Base-by-base conservation (phyloP, 1,140 invertebrate species). In the Conopomorpha cramerella region DNA sequence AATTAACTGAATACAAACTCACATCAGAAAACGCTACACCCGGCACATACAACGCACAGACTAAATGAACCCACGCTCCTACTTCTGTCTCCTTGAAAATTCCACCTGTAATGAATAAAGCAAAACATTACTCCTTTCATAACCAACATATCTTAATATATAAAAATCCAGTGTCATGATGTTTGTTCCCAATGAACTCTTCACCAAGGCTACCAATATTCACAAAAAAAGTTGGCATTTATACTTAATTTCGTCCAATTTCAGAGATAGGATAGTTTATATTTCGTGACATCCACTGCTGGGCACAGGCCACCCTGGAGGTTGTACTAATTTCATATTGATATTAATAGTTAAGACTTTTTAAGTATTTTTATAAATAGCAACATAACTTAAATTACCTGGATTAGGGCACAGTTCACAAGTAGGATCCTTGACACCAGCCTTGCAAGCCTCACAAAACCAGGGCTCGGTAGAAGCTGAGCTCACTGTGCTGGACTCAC, bases 361-460 rank as follows among this genome's bases (percentile, higher is more conserved):
- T 17, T 33, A 30, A 12, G 2, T 35, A 8, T n/a, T 34, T n/a
- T 31, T 26, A 2, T 17, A 32, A 32, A 32, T 3, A 32, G 18
- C 8, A 2, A 19, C 12, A 16, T 14, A n/a, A n/a, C n/a, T 17
- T 37, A 31, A 47, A 45, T 55, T 59, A 84, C 85, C 85, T 59
- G 81, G 81, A 65, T 90, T 90, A 2, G 93, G 92, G 62, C 93
- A 96, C 4, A 96, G 71, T 74, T 95, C 92, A 67, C 93, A 95
- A 11, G 81, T 83, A 0, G 95, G 93, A 72, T 91, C 88, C 16
- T 83, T 86, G 6, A 92, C 84, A 1, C 93, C 93, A 26, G 93
- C 93, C 57, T 93, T 93, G 51, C 96, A 98, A n/a, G 94, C 91
- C 77, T 98, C 95, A 79, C 95, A 98, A 72, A 98, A 98, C 96